Base-by-base conservation (phyloP, 2,113 vertebrate species). In the Cettia cetti region DNA sequence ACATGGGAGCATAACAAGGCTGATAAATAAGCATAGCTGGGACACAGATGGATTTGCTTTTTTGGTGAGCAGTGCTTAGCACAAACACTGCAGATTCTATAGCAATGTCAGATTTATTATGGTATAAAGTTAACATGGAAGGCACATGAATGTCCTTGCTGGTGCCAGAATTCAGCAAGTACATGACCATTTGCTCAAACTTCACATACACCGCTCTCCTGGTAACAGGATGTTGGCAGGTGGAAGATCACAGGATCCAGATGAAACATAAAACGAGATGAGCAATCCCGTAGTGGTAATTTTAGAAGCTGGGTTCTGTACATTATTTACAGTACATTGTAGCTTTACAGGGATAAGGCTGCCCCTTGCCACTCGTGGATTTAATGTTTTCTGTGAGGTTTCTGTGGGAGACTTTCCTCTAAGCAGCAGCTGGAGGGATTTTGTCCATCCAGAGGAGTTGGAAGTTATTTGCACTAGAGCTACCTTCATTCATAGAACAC, bases 151-250 rank as follows among this genome's bases (percentile, higher is more conserved):
- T 79, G 82, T 85, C 92, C 69, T 59, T 56, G 33, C 77, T 56
- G 74, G 81, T 9, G 31, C 82, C 96, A 95, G 82, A 77, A 93
- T 94, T 87, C 85, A 77, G 80, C 66, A 94, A 80, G 87, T 93
- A 37, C 94, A 94, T 39, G 82, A 92, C 80, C 86, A n/a, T 92
- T 95, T 89, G 88, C 82, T 91, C 95, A 91, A 87, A 85, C 74
- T 81, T 90, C 77, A 78, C 83, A 87, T 56, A 65, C 63, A 30
- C 64, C 8, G 49, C 88, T 93, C 52, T 94, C 93, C 86, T 93
- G 83, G 83, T 92, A 95, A 78, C 68, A 83, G 86, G 95, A 96
- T 97, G 95, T 94, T 97, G 93, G 96, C 97, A 96, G 89, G 91
- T 96, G 91, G 86, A 81, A 92, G 92, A 95, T 94, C 95, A 96